These are phyloP conservation scores for Malthinus flaveolus DNA, from an alignment of 2,888 invertebrate species.

Conservation along the genomic window DNA sequence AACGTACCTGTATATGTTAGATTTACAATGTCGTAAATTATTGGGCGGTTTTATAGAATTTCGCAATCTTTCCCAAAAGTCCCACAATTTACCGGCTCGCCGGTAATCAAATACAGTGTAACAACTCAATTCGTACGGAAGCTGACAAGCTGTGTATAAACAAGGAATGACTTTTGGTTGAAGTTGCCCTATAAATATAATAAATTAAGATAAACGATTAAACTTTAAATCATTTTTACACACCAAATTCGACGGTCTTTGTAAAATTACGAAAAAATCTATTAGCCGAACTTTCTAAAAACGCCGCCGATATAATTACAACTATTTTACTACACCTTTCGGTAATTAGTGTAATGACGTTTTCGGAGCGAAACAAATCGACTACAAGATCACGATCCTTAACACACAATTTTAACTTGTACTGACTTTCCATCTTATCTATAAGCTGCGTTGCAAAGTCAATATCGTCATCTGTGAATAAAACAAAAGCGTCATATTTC, in stretches of 20 bases:
- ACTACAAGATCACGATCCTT: constrained; percentile 73
- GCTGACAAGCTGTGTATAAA: constrained; percentile 67
- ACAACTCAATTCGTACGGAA: constrained; percentile 68
- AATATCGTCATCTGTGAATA: constrained; percentile 74
- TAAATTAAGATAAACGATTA: not conserved
- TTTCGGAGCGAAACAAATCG: constrained; percentile 73
- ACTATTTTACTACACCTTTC: constrained; percentile 79
- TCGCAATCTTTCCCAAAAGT: constrained; percentile 73
- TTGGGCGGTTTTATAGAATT: constrained; percentile 55
- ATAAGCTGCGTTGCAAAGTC: constrained; percentile 70
- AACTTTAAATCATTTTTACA: not conserved
- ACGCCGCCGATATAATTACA: constrained; percentile 76
- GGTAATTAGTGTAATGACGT: constrained; percentile 72
- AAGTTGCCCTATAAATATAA: not conserved
- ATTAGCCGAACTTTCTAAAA: constrained; percentile 73
- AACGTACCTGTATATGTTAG: not conserved
- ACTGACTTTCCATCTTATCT: constrained; percentile 62
- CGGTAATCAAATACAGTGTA: constrained; percentile 68
- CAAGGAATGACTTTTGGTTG: constrained; percentile 67
- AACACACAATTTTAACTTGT: constrained; percentile 70
- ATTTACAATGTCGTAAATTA: not conserved
- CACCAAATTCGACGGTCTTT: constrained; percentile 79
- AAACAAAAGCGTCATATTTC: constrained; percentile 76
- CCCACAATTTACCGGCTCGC: constrained; percentile 58
- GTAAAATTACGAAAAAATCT: constrained; percentile 80